Evolutionary conservation across 2,888 invertebrate species (phyloP).

Genomic region (Tanaodytes sp.): DNA sequence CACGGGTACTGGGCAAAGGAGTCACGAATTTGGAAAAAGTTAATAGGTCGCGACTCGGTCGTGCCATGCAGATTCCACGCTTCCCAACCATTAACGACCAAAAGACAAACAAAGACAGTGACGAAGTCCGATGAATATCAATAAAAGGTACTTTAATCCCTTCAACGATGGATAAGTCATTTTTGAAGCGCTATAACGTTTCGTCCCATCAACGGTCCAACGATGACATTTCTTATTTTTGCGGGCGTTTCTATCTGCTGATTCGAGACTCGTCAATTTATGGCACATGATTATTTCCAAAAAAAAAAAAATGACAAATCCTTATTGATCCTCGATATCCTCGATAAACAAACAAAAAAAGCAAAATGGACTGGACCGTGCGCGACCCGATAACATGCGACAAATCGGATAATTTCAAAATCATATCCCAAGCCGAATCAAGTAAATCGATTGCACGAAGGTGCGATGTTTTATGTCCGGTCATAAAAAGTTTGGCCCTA

Average conservation of each 20-base stretch:
- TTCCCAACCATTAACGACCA: conserved; percentile 23
- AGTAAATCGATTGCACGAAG: conserved; percentile 8
- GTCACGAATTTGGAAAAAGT: conserved; percentile 32
- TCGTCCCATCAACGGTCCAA: conserved; percentile 2
- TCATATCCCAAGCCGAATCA: conserved; percentile 11
- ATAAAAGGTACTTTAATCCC: conserved; percentile 34
- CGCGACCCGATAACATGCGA: too few species aligned
- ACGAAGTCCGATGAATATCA: conserved; percentile 32
- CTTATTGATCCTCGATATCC: too few species aligned
- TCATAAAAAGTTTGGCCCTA: conserved; percentile 16
- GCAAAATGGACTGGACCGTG: too few species aligned
- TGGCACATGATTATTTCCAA: too few species aligned
- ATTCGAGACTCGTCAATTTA: too few species aligned
- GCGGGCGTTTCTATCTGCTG: conserved; percentile 31
- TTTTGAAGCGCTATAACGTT: conserved; percentile 20
- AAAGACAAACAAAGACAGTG: conserved; percentile 36
- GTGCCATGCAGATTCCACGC: conserved; percentile 23
- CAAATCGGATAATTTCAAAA: conserved; percentile 4
- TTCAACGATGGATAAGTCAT: conserved; percentile 32
- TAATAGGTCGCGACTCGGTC: conserved; percentile 41
- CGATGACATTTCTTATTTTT: conserved; percentile 28
- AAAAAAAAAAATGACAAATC: too few species aligned
- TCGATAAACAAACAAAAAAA: too few species aligned
- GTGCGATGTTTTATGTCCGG: conserved; percentile 1
- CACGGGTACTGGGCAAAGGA: conserved; percentile 9